These are phyloP conservation scores for Burhinus oedicnemus DNA, from an alignment of 2,113 vertebrate genomes.

Conservation along the genomic window DNA sequence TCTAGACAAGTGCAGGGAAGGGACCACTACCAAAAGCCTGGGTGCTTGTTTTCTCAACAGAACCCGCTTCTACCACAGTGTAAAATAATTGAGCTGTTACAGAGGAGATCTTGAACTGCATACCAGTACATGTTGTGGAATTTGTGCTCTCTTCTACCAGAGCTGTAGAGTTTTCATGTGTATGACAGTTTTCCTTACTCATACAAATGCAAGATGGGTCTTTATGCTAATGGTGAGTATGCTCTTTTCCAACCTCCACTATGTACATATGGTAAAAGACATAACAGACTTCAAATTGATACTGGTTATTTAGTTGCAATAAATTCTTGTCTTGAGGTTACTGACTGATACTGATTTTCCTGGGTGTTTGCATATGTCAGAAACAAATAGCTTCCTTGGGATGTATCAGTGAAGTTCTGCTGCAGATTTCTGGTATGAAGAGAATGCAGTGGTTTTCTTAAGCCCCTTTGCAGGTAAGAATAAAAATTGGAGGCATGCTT, in stretches of 20 bases:
- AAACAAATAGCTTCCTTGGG: not conserved
- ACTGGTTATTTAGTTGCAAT: not conserved
- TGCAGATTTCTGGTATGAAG: not conserved
- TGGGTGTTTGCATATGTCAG: not conserved
- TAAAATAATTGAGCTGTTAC: not conserved
- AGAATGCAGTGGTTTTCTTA: not conserved
- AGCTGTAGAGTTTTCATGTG: not conserved
- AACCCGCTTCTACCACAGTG: not conserved
- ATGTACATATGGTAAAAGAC: not conserved
- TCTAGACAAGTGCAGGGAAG: not conserved
- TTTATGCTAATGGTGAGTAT: not conserved
- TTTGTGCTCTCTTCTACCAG: not conserved
- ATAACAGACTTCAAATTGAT: accelerated
- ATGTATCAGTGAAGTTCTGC: not conserved
- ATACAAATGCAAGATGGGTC: not conserved
- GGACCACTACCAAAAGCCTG: not conserved
- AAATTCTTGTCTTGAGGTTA: not conserved
- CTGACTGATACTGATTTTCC: not conserved
- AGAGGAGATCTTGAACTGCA: not conserved
- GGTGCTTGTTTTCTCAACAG: not conserved
- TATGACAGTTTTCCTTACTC: not conserved
- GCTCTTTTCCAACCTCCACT: not conserved
- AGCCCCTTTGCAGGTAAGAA: not conserved
- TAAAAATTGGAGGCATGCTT: not conserved
- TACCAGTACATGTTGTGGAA: not conserved